These are phyloP conservation scores for Myrmecobius fasciatus DNA, from an alignment of 2,113 vertebrate genomes.

Conservation along the genomic window DNA sequence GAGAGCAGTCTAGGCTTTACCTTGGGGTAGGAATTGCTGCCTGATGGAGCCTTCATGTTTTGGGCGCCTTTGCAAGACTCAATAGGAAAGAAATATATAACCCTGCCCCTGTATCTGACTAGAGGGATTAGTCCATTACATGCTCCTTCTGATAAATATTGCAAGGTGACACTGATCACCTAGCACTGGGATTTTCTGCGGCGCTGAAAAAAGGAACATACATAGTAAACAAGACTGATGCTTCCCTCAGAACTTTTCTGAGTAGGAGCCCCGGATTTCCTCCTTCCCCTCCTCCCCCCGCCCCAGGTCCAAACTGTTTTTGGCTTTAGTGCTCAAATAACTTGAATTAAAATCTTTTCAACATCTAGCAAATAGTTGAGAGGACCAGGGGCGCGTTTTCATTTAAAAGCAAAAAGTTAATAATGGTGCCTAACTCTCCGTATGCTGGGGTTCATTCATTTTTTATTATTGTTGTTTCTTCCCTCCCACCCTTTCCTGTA, in stretches of 20 bases:
- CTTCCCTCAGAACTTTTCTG: constrained; percentile 19
- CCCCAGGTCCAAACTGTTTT: neutral
- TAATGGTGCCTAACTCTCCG: constrained; percentile 67
- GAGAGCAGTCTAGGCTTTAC: neutral
- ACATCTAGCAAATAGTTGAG: neutral
- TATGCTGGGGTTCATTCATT: constrained; percentile 75
- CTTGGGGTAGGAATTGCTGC: neutral
- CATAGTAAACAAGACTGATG: constrained; percentile 27
- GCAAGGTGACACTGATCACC: constrained; percentile 71
- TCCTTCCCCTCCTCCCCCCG: neutral
- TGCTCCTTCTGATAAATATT: constrained; percentile 8
- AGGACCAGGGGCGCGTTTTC: constrained; percentile 69
- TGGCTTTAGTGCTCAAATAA: neutral
- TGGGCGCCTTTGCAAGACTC: neutral
- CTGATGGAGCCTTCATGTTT: neutral
- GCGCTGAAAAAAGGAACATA: neutral
- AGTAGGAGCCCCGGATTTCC: neutral
- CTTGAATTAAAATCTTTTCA: neutral
- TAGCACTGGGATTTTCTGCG: constrained; percentile 41
- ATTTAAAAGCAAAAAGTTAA: constrained; percentile 63
- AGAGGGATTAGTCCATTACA: neutral
- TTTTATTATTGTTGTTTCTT: constrained; percentile 63
- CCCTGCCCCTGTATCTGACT: neutral
- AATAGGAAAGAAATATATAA: neutral
- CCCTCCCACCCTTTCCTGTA: constrained; percentile 32